Percentiles rank a stretch among this genome's conserved stretches.
Evolutionary conservation across 2,113 vertebrate genomes (phyloP).

Genomic region (Archocentrus centrarchus): DNA sequence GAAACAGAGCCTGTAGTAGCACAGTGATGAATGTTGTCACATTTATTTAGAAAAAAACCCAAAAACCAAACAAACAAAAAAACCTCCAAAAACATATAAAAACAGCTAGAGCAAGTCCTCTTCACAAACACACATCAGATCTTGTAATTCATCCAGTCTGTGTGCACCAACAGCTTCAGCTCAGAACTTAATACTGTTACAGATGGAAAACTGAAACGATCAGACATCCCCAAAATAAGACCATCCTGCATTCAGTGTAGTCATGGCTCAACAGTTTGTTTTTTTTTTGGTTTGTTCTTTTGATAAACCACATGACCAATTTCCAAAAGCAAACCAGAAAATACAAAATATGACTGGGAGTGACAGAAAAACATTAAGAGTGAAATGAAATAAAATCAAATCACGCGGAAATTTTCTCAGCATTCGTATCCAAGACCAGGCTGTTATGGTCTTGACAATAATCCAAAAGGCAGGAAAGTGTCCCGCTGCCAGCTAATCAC

Average conservation of each 20-base stretch:
- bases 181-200: constrained; percentile 8
- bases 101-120: constrained; percentile 30
- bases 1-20: constrained; percentile 28
- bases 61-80: neutral
- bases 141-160: constrained; percentile 7
- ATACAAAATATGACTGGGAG: constrained; percentile 19
- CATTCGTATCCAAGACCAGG: constrained; percentile 15
- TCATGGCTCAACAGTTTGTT: constrained; percentile 11
- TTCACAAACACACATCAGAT: constrained; percentile 28
- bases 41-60: constrained; percentile 74
- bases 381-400: constrained; percentile 8
- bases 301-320: constrained; percentile 3
- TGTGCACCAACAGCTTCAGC: constrained; percentile 31
- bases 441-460: constrained; percentile 4
- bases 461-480: constrained; percentile 35
- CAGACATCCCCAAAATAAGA: constrained; percentile 20
- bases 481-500: constrained; percentile 23
- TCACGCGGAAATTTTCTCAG: neutral
- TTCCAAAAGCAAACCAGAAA: constrained; percentile 22
- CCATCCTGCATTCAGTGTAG: constrained; percentile 56
- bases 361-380: constrained; percentile 28
- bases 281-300: neutral
- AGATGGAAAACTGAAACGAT: constrained; percentile 6
- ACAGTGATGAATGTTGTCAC: constrained; percentile 47
- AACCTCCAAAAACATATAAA: constrained; percentile 34